These are phyloP conservation scores for Drosophila takahashii DNA, from an alignment of 1,140 invertebrate genomes.

Conservation along the genomic window DNA sequence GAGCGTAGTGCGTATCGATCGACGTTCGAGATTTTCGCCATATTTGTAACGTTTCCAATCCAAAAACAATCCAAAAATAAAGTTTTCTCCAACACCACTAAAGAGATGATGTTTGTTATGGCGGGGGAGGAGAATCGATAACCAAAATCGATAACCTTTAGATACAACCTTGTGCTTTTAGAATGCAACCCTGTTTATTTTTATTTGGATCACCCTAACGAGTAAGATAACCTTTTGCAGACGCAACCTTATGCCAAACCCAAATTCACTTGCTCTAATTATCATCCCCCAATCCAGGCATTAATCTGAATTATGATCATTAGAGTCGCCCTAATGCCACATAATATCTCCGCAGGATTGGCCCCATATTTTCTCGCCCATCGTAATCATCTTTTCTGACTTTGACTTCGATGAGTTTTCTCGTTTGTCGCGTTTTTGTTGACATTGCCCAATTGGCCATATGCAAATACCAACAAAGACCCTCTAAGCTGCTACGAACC, in stretches of 20 bases:
- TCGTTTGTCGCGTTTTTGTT: slow-evolving; percentile 45
- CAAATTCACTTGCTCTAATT: slow-evolving; percentile 34
- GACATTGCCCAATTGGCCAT: slow-evolving; percentile 77
- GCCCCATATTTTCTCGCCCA: slow-evolving; percentile 39
- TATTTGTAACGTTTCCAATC: slow-evolving; percentile 72
- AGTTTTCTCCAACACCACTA: slow-evolving; percentile 71
- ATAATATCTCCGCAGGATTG: slow-evolving; percentile 9
- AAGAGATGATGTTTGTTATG: not conserved
- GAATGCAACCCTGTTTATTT: not conserved
- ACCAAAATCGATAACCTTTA: too few relatives aligned
- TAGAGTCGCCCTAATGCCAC: slow-evolving; percentile 8
- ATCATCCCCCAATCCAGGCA: slow-evolving; percentile 7
- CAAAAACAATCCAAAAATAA: slow-evolving; percentile 68
- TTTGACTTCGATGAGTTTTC: slow-evolving; percentile 46
- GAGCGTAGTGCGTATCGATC: slow-evolving; percentile 39
- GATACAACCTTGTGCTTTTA: too few relatives aligned
- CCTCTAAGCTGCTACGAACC: slow-evolving; percentile 26
- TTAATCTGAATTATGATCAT: slow-evolving; percentile 33
- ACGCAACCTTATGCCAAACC: slow-evolving; percentile 5
- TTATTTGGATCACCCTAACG: not conserved
- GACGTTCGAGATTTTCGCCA: slow-evolving; percentile 58
- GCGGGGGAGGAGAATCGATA: not conserved
- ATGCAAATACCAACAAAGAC: slow-evolving; percentile 69
- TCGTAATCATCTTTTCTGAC: slow-evolving; percentile 61
- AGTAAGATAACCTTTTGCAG: not conserved